phyloP scores from a whole-genome alignment of 2,113 vertebrate species.

The Lophura nycthemera region DNA sequence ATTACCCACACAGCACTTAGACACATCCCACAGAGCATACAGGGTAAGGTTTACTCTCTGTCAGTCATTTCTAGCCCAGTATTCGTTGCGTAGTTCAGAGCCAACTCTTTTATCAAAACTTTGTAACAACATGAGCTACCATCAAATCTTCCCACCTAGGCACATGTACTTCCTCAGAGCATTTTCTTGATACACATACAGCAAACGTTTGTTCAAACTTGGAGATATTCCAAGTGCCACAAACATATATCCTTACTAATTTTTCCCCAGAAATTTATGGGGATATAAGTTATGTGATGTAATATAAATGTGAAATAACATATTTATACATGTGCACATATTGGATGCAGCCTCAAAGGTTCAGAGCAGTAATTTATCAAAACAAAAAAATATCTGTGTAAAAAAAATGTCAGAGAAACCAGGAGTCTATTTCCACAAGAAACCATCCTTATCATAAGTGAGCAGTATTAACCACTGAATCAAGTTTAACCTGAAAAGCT shows the following conservation, averaged over 20 bases:
- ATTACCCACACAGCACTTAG: background rate
- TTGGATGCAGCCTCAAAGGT: background rate
- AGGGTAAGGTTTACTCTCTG: background rate
- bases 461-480: background rate
- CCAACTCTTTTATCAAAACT: background rate
- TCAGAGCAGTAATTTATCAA: background rate
- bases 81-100: background rate
- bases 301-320: no score
- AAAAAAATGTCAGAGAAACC: background rate
- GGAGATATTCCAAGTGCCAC: background rate
- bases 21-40: background rate
- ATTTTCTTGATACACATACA: background rate
- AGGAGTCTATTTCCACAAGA: background rate
- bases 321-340: background rate
- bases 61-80: background rate
- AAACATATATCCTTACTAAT: background rate
- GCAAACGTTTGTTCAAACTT: background rate
- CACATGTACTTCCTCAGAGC: background rate
- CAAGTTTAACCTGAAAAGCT: background rate
- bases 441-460: background rate
- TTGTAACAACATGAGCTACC: accelerated
- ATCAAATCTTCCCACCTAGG: background rate
- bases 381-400: background rate
- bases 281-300: background rate
- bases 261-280: background rate